Evolutionary conservation across 2,113 vertebrate genomes (phyloP).

Genomic region (Esox niger): DNA sequence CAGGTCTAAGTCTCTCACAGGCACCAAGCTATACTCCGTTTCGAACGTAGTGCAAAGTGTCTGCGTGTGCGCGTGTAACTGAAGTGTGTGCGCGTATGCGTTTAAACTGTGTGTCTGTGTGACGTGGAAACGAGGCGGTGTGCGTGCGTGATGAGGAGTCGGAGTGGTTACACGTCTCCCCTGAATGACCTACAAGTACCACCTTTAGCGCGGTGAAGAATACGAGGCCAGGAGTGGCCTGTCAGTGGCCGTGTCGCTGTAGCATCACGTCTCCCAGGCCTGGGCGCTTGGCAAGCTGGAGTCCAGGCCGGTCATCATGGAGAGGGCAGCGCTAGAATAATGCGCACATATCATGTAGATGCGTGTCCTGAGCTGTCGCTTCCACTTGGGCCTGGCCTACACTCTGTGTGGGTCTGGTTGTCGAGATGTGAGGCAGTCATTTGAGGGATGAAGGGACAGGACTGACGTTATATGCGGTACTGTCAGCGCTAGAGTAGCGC

Average conservation of each 20-base stretch:
- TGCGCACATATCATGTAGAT: not conserved
- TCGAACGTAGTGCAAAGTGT: not conserved
- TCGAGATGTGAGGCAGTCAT: not conserved
- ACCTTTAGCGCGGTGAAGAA: slow-evolving; percentile 10
- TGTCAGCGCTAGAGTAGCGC: too few species aligned
- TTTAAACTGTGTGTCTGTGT: not conserved
- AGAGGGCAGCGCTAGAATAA: slow-evolving; percentile 7
- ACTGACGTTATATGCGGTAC: too few species aligned
- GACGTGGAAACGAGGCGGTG: not conserved
- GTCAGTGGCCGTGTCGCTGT: slow-evolving; percentile 41
- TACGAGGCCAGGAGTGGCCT: slow-evolving; percentile 23
- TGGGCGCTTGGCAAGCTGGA: not conserved
- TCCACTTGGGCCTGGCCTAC: not conserved
- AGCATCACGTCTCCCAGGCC: slow-evolving; percentile 16
- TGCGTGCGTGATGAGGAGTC: not conserved
- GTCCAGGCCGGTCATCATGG: not conserved
- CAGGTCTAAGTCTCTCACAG: not conserved
- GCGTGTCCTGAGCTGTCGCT: slow-evolving; percentile 8
- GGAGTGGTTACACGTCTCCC: slow-evolving; percentile 8
- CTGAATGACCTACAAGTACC: slow-evolving; percentile 18
- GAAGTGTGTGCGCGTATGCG: not conserved
- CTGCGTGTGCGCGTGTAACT: too few species aligned
- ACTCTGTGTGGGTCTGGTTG: not conserved
- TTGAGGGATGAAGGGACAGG: not conserved
- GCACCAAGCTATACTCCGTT: not conserved